These are phyloP conservation scores for Drosophila bifasciata DNA, from an alignment of 1,140 invertebrate species.

Conservation along the genomic window DNA sequence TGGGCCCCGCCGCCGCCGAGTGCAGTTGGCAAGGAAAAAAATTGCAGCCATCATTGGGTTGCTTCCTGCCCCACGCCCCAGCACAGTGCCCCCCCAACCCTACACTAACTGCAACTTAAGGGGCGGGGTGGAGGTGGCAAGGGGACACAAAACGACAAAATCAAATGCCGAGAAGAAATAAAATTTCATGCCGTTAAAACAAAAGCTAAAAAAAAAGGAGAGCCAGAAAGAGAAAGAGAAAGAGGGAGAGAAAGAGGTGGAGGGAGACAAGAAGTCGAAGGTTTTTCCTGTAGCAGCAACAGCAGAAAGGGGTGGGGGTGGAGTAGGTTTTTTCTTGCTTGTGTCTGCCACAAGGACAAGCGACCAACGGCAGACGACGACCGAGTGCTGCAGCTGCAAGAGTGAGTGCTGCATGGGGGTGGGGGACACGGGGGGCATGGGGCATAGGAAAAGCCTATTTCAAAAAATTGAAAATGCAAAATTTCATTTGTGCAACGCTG, in stretches of 20 bases:
- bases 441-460: conserved; percentile 77
- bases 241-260: no score
- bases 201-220: conserved; percentile 55
- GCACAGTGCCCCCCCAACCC: background rate
- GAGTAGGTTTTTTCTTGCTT: conserved; percentile 33
- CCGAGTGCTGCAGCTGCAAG: no score
- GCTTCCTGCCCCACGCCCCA: conserved; percentile 35
- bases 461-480: conserved; percentile 83
- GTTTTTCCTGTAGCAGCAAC: conserved; percentile 45
- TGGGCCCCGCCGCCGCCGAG: conserved; percentile 64
- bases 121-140: conserved; percentile 20
- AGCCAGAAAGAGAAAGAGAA: no score
- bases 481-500: conserved; percentile 77
- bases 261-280: conserved; percentile 41
- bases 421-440: background rate
- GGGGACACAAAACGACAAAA: conserved; percentile 67
- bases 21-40: conserved; percentile 74
- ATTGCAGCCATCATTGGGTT: conserved; percentile 44
- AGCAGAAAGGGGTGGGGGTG: background rate
- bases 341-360: conserved; percentile 29
- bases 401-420: no score
- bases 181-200: conserved; percentile 55
- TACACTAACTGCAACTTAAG: conserved; percentile 32
- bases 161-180: conserved; percentile 80
- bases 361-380: no score